Evolutionary conservation across 35 echinoderm and acorn worm genomes (phyloP).

Genomic region (Amphiura filiformis): DNA sequence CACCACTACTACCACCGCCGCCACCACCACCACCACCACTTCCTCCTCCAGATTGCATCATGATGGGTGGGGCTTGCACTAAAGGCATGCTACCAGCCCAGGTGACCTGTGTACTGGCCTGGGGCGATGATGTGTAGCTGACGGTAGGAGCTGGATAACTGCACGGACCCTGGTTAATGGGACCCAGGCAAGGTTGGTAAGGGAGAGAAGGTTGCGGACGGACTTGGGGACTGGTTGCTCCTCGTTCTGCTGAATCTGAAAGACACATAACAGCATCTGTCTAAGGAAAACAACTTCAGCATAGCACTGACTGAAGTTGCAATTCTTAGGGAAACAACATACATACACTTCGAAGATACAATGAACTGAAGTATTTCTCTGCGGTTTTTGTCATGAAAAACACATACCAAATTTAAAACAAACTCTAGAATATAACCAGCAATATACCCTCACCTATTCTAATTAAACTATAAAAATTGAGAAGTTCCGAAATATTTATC

Average conservation of each 20-base stretch:
- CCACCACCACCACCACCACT: not conserved
- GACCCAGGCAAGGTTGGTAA: conserved; percentile 39
- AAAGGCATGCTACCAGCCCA: conserved; percentile 40
- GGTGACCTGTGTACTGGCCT: conserved; percentile 54
- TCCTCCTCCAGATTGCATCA: conserved; percentile 27
- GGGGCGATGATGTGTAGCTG: conserved; percentile 29
- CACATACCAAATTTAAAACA: too few relatives aligned
- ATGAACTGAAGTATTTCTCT: too few relatives aligned
- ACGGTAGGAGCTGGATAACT: conserved; percentile 25
- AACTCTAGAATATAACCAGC: too few relatives aligned
- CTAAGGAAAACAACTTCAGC: conserved; percentile 2
- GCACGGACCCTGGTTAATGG: conserved; percentile 34
- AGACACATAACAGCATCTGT: not conserved
- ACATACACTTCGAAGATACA: not conserved
- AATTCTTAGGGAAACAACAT: not conserved
- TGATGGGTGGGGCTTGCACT: conserved; percentile 6
- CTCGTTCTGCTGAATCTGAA: conserved; percentile 47
- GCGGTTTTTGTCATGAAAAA: too few relatives aligned
- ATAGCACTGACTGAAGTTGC: not conserved
- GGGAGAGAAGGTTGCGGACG: conserved; percentile 22
- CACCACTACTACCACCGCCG: not conserved
- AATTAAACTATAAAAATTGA: too few relatives aligned
- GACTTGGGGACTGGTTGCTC: conserved; percentile 44
- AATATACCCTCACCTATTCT: too few relatives aligned
- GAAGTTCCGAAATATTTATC: too few relatives aligned